Evolutionary conservation across 2,113 vertebrate species (phyloP), one percentile per base, ranked within the genome.

Genomic region (Gadus chalcogrammus): DNA sequence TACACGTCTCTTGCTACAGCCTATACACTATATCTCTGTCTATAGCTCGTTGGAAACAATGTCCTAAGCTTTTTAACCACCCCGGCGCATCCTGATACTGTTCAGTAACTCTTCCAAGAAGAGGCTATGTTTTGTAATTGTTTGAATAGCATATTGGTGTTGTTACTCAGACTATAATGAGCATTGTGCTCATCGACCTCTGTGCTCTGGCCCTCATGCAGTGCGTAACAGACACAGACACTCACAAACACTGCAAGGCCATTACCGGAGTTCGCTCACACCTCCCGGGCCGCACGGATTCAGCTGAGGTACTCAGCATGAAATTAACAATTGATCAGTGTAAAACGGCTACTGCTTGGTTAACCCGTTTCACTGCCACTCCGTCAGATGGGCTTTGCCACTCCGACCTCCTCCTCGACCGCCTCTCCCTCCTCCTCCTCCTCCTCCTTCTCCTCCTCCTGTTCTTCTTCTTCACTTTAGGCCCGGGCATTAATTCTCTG

Each of bases 261-360:
- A 71, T 78, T 84, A 88, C 83, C 79, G 86, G 83, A 87, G 80
- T 79, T 77, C 76, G 76, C 79, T 64, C 64, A 42, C 64, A 78
- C 79, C 79, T 77, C 58, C 65, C 16, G 83, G 68, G 77, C 67
- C 55, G 70, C 71, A 76, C 83, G 80, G 85, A 88, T 90, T 89
- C 88, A 89, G 90, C 85, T 79, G 78, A 86, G 67, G 89, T 89
- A 84, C 79, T 88, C 88, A 64, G 86, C 92, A 91, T 92, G 92
- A 92, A 92, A 93, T 92, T 90, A 91, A 89, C 82, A 92, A 93
- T 92, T 87, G 91, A 92, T 92, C 92, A 90, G 90, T 85, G 86
- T 79, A 77, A 77, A 84, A 86, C 82, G 71, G 5, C 88, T 74
- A 82, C 82, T 80, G 88, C 85, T 90, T 88, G 89, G 90, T 87